Conservation (phyloP, 2,888 invertebrate genomes). For the Dermolepida albohirtum region DNA sequence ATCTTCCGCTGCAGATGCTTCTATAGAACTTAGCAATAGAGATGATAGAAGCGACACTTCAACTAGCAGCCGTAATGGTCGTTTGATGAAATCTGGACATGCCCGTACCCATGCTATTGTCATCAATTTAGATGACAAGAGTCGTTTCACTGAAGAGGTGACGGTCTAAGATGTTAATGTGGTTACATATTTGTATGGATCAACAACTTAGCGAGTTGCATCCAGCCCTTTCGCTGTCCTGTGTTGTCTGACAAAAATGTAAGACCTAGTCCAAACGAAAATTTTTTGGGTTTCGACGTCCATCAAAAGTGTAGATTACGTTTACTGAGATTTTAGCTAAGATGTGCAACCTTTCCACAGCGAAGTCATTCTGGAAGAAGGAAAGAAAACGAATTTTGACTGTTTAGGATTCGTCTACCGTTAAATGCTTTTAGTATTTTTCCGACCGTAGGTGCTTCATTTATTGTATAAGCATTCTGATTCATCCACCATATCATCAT, state of each 20-base stretch:
- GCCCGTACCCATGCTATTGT: conserved; percentile 82
- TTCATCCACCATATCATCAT: too few species aligned
- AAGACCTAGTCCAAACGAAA: too few species aligned
- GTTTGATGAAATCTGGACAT: conserved; percentile 71
- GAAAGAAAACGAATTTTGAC: too few species aligned
- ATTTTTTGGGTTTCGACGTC: too few species aligned
- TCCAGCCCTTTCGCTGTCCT: neutral
- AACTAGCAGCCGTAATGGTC: conserved; percentile 57
- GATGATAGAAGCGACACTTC: conserved; percentile 56
- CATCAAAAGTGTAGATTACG: too few species aligned
- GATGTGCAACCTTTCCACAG: too few species aligned
- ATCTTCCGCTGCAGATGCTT: conserved; percentile 43
- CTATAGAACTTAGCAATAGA: conserved; percentile 52
- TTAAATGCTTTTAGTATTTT: too few species aligned
- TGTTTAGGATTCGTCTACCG: too few species aligned
- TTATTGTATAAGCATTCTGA: too few species aligned
- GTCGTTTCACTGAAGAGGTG: conserved; percentile 84
- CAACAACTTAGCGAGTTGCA: conserved; percentile 3
- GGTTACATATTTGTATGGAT: neutral
- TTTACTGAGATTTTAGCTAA: too few species aligned
- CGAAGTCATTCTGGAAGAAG: too few species aligned
- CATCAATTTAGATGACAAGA: conserved; percentile 84
- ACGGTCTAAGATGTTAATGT: conserved; percentile 70
- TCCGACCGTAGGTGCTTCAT: too few species aligned
- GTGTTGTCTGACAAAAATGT: neutral